Conservation (phyloP, 1,140 invertebrate genomes). For the Hirudo medicinalis region DNA sequence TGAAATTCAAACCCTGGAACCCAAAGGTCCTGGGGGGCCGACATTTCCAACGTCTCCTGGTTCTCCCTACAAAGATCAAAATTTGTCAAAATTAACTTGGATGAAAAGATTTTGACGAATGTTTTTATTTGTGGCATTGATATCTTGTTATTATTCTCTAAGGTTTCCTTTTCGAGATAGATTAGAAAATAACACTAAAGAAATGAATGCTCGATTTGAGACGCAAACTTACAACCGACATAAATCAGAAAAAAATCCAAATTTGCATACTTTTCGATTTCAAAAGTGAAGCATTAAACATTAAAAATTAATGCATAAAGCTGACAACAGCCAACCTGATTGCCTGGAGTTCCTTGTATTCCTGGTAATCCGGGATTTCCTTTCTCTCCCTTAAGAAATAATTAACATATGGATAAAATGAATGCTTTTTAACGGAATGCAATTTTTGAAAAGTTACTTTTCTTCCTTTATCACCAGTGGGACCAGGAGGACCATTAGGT, state of each 20-base stretch:
- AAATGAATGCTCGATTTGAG: too few relatives aligned
- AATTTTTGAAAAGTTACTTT: conserved; percentile 9
- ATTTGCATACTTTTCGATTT: too few relatives aligned
- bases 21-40: background rate
- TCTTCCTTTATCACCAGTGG: conserved; percentile 16
- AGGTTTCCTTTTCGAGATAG: too few relatives aligned
- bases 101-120: too few relatives aligned
- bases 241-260: background rate
- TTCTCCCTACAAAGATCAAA: background rate
- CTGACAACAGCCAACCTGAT: background rate
- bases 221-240: too few relatives aligned
- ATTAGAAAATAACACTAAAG: too few relatives aligned
- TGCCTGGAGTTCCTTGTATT: conserved; percentile 11
- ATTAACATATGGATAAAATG: background rate
- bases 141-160: too few relatives aligned
- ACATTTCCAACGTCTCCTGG: conserved; percentile 5
- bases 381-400: conserved; percentile 15
- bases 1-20: background rate
- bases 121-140: too few relatives aligned
- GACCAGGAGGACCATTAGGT: conserved; percentile 6
- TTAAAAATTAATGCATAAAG: background rate
- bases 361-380: conserved; percentile 13
- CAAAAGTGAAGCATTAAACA: background rate
- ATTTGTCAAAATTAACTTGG: background rate
- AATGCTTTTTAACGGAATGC: background rate